Conservation (phyloP, 2,797 vertebrate species). For the Lacerta agilis region DNA sequence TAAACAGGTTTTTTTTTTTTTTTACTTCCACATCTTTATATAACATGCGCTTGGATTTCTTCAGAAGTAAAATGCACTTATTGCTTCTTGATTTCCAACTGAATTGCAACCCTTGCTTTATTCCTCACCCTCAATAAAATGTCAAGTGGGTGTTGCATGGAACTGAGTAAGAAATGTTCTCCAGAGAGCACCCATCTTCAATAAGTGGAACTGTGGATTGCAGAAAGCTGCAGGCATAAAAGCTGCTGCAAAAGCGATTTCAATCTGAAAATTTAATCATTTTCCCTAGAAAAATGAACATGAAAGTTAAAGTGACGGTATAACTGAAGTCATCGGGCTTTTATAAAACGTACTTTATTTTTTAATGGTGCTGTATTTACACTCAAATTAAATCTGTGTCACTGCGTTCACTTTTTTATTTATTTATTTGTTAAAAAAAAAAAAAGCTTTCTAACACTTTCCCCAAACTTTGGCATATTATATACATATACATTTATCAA, state of each 20-base stretch:
- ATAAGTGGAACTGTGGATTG: constrained; percentile 73
- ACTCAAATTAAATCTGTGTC: constrained; percentile 58
- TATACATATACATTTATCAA: constrained; percentile 43
- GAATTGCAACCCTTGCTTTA: constrained; percentile 64
- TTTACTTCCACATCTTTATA: constrained; percentile 36
- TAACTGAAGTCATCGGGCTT: constrained; percentile 41
- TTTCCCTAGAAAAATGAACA: constrained; percentile 65
- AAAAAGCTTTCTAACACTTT: constrained; percentile 33
- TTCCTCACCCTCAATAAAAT: constrained; percentile 65
- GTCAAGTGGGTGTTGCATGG: constrained; percentile 65
- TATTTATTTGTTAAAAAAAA: neutral
- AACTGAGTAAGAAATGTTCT: constrained; percentile 55
- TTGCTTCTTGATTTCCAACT: constrained; percentile 60
- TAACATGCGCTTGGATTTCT: constrained; percentile 54
- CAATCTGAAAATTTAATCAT: constrained; percentile 62
- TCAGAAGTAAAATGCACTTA: constrained; percentile 57
- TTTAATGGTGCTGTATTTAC: constrained; percentile 51
- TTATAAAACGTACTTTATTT: constrained; percentile 53
- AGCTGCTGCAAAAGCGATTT: constrained; percentile 68
- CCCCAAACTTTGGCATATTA: constrained; percentile 10
- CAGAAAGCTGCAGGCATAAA: constrained; percentile 67
- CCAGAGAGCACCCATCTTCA: constrained; percentile 64
- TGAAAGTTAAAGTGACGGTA: constrained; percentile 45
- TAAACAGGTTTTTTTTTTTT: constrained; percentile 53
- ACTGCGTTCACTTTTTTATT: constrained; percentile 15